These are phyloP conservation scores for Phylloscopus collybita DNA, from an alignment of 2,797 vertebrate species.

Conservation along the genomic window DNA sequence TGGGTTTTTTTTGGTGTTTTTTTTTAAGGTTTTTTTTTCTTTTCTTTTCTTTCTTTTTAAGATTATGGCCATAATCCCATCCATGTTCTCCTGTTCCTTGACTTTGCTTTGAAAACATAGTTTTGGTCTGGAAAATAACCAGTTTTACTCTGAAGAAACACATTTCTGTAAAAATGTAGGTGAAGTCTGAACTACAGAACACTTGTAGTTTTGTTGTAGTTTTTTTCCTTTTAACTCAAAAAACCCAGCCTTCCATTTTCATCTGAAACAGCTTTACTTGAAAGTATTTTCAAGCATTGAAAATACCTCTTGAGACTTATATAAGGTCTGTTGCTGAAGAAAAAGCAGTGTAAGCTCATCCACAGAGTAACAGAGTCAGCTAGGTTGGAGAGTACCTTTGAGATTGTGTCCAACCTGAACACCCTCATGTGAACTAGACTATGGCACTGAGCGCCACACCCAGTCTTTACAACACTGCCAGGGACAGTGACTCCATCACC, in stretches of 20 bases:
- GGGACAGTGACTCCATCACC: not conserved
- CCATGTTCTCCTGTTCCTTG: not conserved
- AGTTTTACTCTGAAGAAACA: not conserved
- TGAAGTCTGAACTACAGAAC: not conserved
- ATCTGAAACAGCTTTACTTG: not conserved
- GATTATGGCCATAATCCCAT: not conserved
- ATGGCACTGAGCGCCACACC: not conserved
- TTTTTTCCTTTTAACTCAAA: not conserved
- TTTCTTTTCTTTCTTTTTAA: not conserved
- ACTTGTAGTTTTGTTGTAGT: not conserved
- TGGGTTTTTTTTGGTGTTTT: too few species aligned
- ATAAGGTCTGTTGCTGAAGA: not conserved
- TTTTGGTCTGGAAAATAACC: conserved; percentile 38
- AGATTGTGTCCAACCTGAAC: not conserved
- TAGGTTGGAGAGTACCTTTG: not conserved
- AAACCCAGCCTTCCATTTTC: not conserved
- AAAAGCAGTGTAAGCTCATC: not conserved
- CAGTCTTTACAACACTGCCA: not conserved
- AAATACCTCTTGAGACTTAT: not conserved
- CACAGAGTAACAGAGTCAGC: not conserved
- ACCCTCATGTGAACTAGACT: not conserved
- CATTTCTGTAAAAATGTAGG: not conserved
- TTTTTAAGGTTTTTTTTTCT: too few species aligned
- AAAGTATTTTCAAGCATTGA: not conserved
- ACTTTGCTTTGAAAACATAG: conserved; percentile 25